Evolutionary conservation across 2,888 invertebrate species (phyloP).

Genomic region (Eupithecia abbreviata): DNA sequence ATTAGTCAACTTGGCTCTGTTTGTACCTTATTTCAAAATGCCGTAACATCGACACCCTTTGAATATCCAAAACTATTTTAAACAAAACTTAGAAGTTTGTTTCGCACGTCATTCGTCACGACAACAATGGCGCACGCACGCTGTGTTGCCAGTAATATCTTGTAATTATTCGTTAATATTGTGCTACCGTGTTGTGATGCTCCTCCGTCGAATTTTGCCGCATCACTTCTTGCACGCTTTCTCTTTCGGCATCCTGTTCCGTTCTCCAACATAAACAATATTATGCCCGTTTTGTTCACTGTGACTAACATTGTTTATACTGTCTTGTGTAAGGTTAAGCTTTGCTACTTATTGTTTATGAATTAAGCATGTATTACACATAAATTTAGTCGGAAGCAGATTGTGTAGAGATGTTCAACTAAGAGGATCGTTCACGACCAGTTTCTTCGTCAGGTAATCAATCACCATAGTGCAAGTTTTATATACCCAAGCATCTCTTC

Average conservation of each 20-base stretch:
- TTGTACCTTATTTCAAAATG: neutral
- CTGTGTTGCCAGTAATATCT: conserved; percentile 55
- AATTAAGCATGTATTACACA: neutral
- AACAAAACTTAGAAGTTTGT: conserved; percentile 33
- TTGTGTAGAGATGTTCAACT: neutral
- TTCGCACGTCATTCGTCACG: conserved; percentile 42
- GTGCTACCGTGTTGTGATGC: conserved; percentile 49
- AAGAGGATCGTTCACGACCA: neutral
- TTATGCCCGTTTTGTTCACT: conserved; percentile 38
- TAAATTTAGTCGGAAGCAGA: neutral
- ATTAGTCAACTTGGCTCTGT: neutral
- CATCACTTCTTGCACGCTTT: conserved; percentile 64
- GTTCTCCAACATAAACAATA: conserved; percentile 43
- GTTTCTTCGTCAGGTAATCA: neutral
- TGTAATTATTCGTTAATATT: conserved; percentile 56
- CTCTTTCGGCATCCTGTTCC: conserved; percentile 51
- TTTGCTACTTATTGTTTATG: neutral
- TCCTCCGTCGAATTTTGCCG: conserved; percentile 51
- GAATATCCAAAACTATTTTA: conserved; percentile 22
- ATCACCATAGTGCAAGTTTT: neutral
- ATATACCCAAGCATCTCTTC: neutral
- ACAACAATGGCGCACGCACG: conserved; percentile 48
- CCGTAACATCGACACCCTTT: neutral
- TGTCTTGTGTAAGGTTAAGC: conserved; percentile 9
- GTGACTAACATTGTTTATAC: conserved; percentile 18